phyloP scores from a whole-genome alignment of 2,113 vertebrate genomes.

The Mungos mungo region DNA sequence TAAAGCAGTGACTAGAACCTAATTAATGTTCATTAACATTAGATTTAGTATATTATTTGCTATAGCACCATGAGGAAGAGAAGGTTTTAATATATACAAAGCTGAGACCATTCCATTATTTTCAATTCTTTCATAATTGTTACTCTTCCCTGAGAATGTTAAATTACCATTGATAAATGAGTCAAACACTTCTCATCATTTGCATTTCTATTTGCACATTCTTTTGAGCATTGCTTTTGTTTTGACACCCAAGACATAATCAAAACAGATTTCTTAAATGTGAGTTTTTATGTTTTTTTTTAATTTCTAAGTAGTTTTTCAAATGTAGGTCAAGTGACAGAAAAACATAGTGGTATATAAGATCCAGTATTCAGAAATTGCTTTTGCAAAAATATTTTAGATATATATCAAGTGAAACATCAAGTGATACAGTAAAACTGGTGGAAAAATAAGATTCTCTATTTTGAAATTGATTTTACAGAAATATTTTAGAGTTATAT shows the following conservation, averaged over 20 bases:
- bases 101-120: neutral
- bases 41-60: neutral
- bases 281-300: neutral
- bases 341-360: neutral
- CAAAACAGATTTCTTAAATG: neutral
- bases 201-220: neutral
- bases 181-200: neutral
- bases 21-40: neutral
- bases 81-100: neutral
- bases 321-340: neutral
- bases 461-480: constrained; percentile 43
- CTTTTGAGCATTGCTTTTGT: neutral
- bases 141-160: neutral
- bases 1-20: neutral
- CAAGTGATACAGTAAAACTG: neutral
- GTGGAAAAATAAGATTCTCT: neutral
- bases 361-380: neutral
- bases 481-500: neutral
- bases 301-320: neutral
- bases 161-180: neutral
- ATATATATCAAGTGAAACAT: neutral
- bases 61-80: neutral
- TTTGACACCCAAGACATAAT: neutral
- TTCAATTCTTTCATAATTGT: neutral
- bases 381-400: constrained; percentile 16